A percentile compares a stretch with the other conserved stretches of the same genome.
Evolutionary conservation across 2,888 invertebrate species (phyloP).

Genomic region (Chorisops tibialis): DNA sequence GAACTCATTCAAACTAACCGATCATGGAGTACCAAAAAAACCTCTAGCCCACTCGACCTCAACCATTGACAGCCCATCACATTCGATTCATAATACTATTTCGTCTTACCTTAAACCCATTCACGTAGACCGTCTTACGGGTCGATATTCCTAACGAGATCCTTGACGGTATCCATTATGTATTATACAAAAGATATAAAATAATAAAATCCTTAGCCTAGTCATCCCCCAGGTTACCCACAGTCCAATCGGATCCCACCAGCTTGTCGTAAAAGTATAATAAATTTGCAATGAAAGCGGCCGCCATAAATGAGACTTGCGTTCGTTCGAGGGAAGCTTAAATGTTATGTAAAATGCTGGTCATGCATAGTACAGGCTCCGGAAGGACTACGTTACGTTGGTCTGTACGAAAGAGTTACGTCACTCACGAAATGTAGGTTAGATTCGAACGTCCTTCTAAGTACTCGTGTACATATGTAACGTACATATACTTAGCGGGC

Average conservation of each 20-base stretch:
- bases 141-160: too few relatives aligned
- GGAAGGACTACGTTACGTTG: constrained; percentile 3
- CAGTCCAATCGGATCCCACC: constrained; percentile 1
- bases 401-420: constrained; percentile 11
- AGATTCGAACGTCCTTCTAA: constrained; percentile 8
- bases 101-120: too few relatives aligned
- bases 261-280: constrained; percentile 18
- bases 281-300: constrained; percentile 12
- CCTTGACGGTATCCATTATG: too few relatives aligned
- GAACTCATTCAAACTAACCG: too few relatives aligned
- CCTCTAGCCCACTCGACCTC: too few relatives aligned
- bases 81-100: too few relatives aligned
- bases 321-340: constrained; percentile 12
- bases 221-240: constrained; percentile 6
- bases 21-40: too few relatives aligned
- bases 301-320: constrained; percentile 11
- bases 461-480: too few relatives aligned
- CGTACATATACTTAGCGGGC: too few relatives aligned
- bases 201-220: background rate
- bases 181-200: background rate
- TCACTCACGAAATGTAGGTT: constrained; percentile 15
- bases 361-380: constrained; percentile 23
- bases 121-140: too few relatives aligned
- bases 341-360: constrained; percentile 24
- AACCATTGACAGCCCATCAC: too few relatives aligned